Evolutionary conservation across 2,888 invertebrate species (phyloP), one percentile per base, ranked within the genome.

Genomic region (Octonoba sinensis): DNA sequence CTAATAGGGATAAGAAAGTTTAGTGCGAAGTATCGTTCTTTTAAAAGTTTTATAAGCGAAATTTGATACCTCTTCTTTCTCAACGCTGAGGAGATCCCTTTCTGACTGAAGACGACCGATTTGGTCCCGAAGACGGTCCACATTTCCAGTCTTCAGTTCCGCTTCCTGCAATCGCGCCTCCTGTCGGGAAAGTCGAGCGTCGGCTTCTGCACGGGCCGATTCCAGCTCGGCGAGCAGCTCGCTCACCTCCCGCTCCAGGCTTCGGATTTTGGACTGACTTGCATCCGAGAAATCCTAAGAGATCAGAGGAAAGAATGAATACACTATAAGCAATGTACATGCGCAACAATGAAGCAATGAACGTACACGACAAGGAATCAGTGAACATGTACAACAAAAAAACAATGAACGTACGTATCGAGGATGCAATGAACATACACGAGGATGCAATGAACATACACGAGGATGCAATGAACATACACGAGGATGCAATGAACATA

Each of bases 131-230:
- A 82, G 51, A 18, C 71, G 22, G 15, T 70, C 71, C 27, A 69
- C 6, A 15, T 36, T 64, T 36, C 82, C 81, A 11, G 82, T 20
- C 15, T 69, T 72, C 20, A 73, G 57, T 49, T 82, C 71, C 0
- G 76, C 77, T 36, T 84, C 77, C 44, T 77, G 77, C 2, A 82
- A 59, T n/a, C 67, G 59, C 16, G 75, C 79, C 20, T 83, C 77
- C 16, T 78, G 78, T 16, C 74, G 16, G 11, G 57, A 65, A 0
- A 83, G 70, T 1, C 77, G 69, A 3, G 70, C 46, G n/a, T 78
- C 78, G 1, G 72, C 66, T 47, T 83, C 73, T 12, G 67, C 59
- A 0, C 72, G 73, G 1, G 78, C 74, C 18, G 67, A 78, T 49
- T 69, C 66, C 36, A 82, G 66, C 60, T 82, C 70, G 18, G 60